Percentiles rank a stretch among this genome's conserved stretches.
Conservation (phyloP, 2,113 vertebrate genomes). For the Xenopus tropicalis region UCB_Xtro_10.0 CM004448.2:21079501-21080000, state of each 20-base stretch:
- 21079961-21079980: too few relatives aligned
- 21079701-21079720: not conserved
- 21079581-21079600: conserved; percentile 22
- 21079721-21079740: not conserved
- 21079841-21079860: too few relatives aligned
- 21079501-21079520: conserved; percentile 22
- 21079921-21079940: too few relatives aligned
- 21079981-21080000: too few relatives aligned
- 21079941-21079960: too few relatives aligned
- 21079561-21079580: conserved; percentile 29
- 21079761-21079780: too few relatives aligned
- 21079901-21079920: too few relatives aligned
- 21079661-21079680: not conserved
- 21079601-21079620: conserved; percentile 22
- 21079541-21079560: conserved; percentile 16
- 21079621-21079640: conserved; percentile 6
- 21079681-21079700: not conserved
- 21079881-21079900: too few relatives aligned
- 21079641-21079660: conserved; percentile 19
- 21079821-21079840: too few relatives aligned
- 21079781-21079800: too few relatives aligned
- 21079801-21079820: too few relatives aligned
- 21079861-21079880: too few relatives aligned
- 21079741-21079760: not conserved
- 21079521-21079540: conserved; percentile 5